Evolutionary conservation across 2,797 vertebrate genomes (phyloP).

Genomic region (Calcarius lapponicus): DNA sequence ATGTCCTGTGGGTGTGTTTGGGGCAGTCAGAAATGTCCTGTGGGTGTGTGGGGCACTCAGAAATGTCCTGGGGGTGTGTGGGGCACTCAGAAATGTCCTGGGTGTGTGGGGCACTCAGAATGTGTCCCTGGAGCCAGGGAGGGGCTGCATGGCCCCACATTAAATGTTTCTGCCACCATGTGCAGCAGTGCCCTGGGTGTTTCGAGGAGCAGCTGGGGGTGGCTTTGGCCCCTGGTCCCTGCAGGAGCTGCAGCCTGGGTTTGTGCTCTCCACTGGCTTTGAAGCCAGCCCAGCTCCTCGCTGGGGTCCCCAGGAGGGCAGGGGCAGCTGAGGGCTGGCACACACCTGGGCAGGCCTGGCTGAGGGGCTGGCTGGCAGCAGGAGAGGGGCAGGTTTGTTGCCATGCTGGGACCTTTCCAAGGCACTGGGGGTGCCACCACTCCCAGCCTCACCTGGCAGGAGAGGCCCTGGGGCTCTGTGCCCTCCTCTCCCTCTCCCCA

Average conservation of each 20-base stretch:
- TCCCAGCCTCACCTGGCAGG: not conserved
- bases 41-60: not conserved
- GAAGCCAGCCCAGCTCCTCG: not conserved
- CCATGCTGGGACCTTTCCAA: not conserved
- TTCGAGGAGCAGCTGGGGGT: not conserved
- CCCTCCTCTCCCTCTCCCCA: not conserved
- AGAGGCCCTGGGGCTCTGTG: not conserved
- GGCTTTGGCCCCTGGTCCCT: not conserved
- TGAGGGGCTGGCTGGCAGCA: not conserved
- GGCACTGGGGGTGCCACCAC: not conserved
- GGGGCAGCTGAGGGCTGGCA: not conserved
- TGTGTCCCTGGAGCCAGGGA: not conserved
- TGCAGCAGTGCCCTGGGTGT: not conserved
- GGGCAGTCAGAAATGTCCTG: too few relatives aligned
- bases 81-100: not conserved
- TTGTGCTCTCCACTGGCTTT: conserved; percentile 5
- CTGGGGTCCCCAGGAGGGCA: not conserved
- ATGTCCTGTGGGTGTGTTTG: too few relatives aligned
- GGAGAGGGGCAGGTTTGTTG: not conserved
- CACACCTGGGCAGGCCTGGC: not conserved
- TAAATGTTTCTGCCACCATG: not conserved
- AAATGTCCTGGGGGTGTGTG: not conserved
- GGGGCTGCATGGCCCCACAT: not conserved
- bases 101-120: not conserved
- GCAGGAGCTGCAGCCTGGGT: not conserved